Conservation (phyloP, 2,797 vertebrate genomes). For the Sebastes minor region DNA sequence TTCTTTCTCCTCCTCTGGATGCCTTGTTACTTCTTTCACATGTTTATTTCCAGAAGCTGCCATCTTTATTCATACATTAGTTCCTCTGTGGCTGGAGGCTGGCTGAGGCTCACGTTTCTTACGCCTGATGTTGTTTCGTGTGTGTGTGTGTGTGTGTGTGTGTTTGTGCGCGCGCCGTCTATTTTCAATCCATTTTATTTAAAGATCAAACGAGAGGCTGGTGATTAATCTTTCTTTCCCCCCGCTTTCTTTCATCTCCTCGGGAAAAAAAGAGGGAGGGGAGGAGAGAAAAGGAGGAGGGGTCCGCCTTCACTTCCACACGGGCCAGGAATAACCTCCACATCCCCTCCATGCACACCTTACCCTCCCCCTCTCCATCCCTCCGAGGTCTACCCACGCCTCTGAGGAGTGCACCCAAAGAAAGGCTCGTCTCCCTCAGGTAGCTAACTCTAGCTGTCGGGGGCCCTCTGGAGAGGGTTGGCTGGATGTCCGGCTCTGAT, state of each 20-base stretch:
- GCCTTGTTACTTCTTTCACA: slow-evolving; percentile 62
- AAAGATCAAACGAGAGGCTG: slow-evolving; percentile 84
- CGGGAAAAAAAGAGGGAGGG: slow-evolving; percentile 53
- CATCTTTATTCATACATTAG: slow-evolving; percentile 80
- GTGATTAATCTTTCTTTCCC: slow-evolving; percentile 83
- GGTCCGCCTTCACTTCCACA: slow-evolving; percentile 54
- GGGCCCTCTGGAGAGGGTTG: slow-evolving; percentile 24
- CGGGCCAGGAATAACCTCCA: slow-evolving; percentile 73
- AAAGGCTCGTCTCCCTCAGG: slow-evolving; percentile 36
- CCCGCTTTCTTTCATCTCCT: slow-evolving; percentile 80
- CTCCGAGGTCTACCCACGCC: slow-evolving; percentile 49
- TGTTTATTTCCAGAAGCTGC: slow-evolving; percentile 79
- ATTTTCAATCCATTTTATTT: slow-evolving; percentile 84
- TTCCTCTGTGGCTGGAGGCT: slow-evolving; percentile 74
- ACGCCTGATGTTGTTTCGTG: slow-evolving; percentile 25
- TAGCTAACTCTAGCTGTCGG: slow-evolving; percentile 11
- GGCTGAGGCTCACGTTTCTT: slow-evolving; percentile 64
- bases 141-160: not conserved
- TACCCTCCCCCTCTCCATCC: slow-evolving; percentile 34
- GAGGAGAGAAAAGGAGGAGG: slow-evolving; percentile 54
- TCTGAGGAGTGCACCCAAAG: slow-evolving; percentile 41
- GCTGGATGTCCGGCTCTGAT: slow-evolving; percentile 32
- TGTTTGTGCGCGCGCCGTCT: slow-evolving; percentile 39
- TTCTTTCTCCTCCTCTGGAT: slow-evolving; percentile 43
- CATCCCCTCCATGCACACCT: slow-evolving; percentile 20